Evolutionary conservation across 2,797 vertebrate species (phyloP).

Genomic region (Chiloscyllium punctatum): DNA sequence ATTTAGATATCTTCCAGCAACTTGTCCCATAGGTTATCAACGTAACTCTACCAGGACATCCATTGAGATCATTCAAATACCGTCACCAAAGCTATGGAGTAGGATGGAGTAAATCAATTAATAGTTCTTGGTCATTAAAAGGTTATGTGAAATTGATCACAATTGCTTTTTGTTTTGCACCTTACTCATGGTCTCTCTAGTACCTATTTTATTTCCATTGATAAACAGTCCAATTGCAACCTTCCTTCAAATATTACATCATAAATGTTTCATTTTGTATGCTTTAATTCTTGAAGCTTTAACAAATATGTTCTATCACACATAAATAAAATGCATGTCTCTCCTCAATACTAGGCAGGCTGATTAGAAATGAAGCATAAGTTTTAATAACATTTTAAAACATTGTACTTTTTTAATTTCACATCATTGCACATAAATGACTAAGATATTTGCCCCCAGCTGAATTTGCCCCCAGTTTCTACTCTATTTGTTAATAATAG

Average conservation of each 20-base stretch:
- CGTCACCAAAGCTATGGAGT: neutral
- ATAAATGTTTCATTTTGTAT: neutral
- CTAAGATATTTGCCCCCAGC: neutral
- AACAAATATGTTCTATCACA: neutral
- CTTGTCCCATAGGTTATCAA: neutral
- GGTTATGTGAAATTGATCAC: neutral
- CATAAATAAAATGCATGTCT: neutral
- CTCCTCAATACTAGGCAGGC: neutral
- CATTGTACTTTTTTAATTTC: neutral
- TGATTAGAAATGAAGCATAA: neutral
- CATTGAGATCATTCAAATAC: neutral
- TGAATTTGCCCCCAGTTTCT: neutral
- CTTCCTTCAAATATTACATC: neutral
- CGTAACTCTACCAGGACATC: neutral
- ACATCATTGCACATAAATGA: neutral
- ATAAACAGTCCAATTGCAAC: neutral
- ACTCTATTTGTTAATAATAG: neutral
- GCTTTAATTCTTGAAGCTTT: neutral
- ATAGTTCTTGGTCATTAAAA: neutral
- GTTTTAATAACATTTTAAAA: neutral
- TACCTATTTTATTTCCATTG: neutral
- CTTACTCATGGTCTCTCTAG: neutral
- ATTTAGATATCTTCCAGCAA: neutral
- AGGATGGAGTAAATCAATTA: neutral
- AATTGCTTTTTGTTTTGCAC: conserved; percentile 12